Evolutionary conservation across 92 coral and sea anemone genomes (phyloP).

Genomic region (Zoanthus sansibaricus): DNA sequence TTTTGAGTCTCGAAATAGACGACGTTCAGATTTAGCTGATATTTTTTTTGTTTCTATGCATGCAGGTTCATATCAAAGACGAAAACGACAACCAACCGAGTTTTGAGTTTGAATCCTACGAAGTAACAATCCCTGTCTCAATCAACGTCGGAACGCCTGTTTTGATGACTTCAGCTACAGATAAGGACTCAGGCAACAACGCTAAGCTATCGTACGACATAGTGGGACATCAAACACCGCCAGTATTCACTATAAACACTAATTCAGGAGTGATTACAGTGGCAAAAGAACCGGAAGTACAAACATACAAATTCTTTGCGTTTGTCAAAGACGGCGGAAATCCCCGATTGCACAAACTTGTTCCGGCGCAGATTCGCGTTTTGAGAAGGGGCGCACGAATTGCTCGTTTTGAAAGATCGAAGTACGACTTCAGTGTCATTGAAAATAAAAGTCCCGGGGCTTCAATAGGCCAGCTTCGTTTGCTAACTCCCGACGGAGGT

Average conservation of each 20-base stretch:
- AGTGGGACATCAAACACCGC: slow-evolving; percentile 97
- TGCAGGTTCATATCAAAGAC: slow-evolving; percentile 80
- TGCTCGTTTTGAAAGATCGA: slow-evolving; percentile 76
- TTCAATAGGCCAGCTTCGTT: slow-evolving; percentile 56
- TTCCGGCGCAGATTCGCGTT: slow-evolving; percentile 74
- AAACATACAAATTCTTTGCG: slow-evolving; percentile 86
- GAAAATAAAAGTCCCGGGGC: slow-evolving; percentile 62
- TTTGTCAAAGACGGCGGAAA: slow-evolving; percentile 87
- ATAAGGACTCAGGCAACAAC: slow-evolving; percentile 89
- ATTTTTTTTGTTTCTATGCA: slow-evolving; percentile 18
- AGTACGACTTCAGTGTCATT: slow-evolving; percentile 69
- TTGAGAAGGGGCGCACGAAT: slow-evolving; percentile 67
- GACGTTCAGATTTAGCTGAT: neutral
- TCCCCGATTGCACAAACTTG: slow-evolving; percentile 72
- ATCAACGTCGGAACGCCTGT: slow-evolving; percentile 73
- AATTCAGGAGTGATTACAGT: slow-evolving; percentile 76
- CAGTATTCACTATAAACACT: slow-evolving; percentile 80
- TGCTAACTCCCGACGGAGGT: slow-evolving; percentile 72
- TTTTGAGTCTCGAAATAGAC: too few relatives aligned
- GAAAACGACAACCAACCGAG: slow-evolving; percentile 97
- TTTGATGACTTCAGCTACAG: slow-evolving; percentile 87
- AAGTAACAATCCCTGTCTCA: slow-evolving; percentile 79
- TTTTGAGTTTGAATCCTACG: slow-evolving; percentile 86
- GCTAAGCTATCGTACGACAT: slow-evolving; percentile 83
- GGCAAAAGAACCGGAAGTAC: slow-evolving; percentile 80